A percentile compares a stretch with the other conserved stretches of the same genome.
Conservation (phyloP, 2,888 invertebrate genomes). For the Nycteola revayana region DNA sequence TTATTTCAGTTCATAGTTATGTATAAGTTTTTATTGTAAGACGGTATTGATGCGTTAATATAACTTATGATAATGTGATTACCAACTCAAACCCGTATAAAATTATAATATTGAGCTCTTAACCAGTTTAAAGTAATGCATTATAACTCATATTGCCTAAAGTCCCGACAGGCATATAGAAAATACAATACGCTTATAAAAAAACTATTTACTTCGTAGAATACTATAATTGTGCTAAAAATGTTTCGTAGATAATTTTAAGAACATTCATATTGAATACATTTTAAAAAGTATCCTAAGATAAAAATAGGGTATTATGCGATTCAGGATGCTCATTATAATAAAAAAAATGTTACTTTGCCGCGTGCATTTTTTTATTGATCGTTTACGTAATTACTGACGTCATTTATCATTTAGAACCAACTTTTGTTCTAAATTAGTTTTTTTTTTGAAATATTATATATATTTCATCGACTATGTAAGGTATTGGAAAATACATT, state of each 20-base stretch:
- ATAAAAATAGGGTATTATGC: slow-evolving; percentile 37
- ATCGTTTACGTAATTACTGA: no score
- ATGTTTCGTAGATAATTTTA: slow-evolving; percentile 36
- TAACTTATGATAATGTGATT: slow-evolving; percentile 29
- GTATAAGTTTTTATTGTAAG: slow-evolving; percentile 20
- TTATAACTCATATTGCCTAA: slow-evolving; percentile 48
- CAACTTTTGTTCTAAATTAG: no score
- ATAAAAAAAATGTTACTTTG: no score
- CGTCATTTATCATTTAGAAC: no score
- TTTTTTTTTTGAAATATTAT: neutral
- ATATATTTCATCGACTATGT: neutral
- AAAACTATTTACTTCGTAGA: slow-evolving; percentile 39
- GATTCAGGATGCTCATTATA: slow-evolving; percentile 77
- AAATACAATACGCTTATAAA: slow-evolving; percentile 54
- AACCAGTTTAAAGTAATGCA: slow-evolving; percentile 35
- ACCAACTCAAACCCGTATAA: slow-evolving; percentile 12
- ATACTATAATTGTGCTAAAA: slow-evolving; percentile 20
- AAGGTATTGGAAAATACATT: no score
- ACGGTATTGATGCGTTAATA: slow-evolving; percentile 15
- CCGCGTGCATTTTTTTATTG: no score
- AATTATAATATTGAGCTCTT: slow-evolving; percentile 6
- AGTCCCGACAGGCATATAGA: slow-evolving; percentile 49
- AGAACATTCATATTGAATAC: slow-evolving; percentile 20
- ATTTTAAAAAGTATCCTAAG: slow-evolving; percentile 19
- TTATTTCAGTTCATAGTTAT: slow-evolving; percentile 31